Conservation (phyloP, 2,113 vertebrate species). For the Struthidea cinerea region DNA sequence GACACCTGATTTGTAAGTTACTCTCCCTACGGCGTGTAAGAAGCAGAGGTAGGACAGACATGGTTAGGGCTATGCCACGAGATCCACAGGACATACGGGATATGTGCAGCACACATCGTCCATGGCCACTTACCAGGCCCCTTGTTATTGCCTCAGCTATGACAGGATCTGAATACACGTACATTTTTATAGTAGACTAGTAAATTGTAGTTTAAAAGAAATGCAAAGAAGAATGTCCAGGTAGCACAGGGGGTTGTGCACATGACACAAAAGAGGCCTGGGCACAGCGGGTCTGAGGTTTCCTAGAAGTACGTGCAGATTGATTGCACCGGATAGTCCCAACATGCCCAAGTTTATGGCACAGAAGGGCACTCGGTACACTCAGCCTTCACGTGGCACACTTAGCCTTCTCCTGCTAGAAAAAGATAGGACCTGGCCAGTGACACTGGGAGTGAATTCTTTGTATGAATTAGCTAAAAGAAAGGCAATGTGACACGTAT, state of each 20-base stretch:
- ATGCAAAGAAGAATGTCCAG: background rate
- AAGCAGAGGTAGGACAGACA: background rate
- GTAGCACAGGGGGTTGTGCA: background rate
- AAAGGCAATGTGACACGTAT: background rate
- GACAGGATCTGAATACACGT: background rate
- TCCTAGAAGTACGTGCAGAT: background rate
- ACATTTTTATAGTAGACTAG: background rate
- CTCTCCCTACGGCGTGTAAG: rapidly evolving
- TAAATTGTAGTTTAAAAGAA: background rate
- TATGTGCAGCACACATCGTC: background rate
- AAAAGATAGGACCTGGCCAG: background rate
- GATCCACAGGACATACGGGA: background rate
- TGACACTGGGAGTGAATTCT: background rate
- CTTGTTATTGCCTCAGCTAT: background rate
- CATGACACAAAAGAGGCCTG: rapidly evolving
- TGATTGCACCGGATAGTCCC: rapidly evolving
- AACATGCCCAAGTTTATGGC: background rate
- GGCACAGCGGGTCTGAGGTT: background rate
- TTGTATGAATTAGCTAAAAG: background rate
- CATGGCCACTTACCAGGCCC: background rate
- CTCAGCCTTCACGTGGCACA: background rate
- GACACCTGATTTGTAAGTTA: background rate
- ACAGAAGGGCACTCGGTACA: background rate
- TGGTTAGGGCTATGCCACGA: rapidly evolving
- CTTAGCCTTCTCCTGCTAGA: background rate